Percentiles rank a stretch among this genome's conserved stretches.
These are phyloP conservation scores for Pipistrellus kuhlii DNA, from an alignment of 2,797 vertebrate genomes.

Conservation along the genomic window DNA sequence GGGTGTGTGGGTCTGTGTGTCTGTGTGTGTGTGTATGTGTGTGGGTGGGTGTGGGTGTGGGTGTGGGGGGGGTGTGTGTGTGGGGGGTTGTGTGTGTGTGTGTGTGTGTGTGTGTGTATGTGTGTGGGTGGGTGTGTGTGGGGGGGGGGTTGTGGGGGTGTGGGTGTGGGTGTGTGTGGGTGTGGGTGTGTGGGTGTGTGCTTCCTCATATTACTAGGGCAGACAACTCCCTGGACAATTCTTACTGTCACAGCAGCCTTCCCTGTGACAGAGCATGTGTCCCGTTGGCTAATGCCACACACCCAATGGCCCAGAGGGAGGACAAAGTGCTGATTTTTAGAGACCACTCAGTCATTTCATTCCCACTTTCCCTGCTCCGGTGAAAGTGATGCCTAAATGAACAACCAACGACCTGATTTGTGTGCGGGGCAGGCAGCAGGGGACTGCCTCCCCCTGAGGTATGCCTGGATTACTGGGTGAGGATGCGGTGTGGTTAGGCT, in stretches of 20 bases:
- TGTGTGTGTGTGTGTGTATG: neutral
- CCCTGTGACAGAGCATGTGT: conserved; percentile 20
- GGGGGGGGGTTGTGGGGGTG: too few species aligned
- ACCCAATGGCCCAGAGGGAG: conserved; percentile 51
- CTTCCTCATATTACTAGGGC: neutral
- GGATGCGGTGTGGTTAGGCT: neutral
- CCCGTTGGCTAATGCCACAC: conserved; percentile 1
- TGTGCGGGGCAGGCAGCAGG: conserved; percentile 45
- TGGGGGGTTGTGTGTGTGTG: too few species aligned
- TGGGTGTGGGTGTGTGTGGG: neutral
- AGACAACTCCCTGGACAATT: conserved; percentile 40
- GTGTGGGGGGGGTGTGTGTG: too few species aligned
- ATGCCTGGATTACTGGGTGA: neutral
- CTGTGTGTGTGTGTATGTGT: neutral
- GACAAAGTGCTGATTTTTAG: conserved; percentile 71
- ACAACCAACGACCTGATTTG: conserved; percentile 58
- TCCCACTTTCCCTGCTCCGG: conserved; percentile 60
- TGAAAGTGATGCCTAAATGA: conserved; percentile 44
- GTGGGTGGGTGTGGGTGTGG: neutral
- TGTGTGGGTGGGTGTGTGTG: neutral
- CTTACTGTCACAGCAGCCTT: neutral
- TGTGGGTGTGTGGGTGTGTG: neutral
- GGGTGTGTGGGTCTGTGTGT: neutral
- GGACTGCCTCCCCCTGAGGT: neutral
- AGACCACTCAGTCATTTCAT: conserved; percentile 47